phyloP scores from a whole-genome alignment of 2,113 vertebrate species.

The Cyanistes caeruleus region DNA sequence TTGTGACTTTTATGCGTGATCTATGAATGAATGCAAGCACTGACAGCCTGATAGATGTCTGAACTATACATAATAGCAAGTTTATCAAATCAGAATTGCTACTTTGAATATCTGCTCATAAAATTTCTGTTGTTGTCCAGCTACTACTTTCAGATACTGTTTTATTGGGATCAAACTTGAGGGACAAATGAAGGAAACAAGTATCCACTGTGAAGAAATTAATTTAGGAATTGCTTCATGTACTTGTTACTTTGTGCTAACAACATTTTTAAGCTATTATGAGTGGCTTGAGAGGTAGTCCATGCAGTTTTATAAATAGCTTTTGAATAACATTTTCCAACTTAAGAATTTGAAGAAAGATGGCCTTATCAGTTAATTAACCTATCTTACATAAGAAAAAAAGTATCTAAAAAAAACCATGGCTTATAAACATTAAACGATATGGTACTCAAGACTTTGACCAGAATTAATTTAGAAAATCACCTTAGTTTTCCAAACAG shows the following conservation, averaged over 20 bases:
- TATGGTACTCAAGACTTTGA: not conserved
- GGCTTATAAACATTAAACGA: not conserved
- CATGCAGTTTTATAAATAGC: not conserved
- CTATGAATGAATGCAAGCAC: not conserved
- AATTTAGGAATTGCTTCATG: not conserved
- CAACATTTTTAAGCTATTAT: not conserved
- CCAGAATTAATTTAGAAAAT: not conserved
- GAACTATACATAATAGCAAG: not conserved
- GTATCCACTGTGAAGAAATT: not conserved
- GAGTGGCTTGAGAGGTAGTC: not conserved
- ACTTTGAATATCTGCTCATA: not conserved
- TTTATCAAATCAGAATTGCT: not conserved
- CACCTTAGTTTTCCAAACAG: not conserved
- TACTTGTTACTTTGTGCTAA: not conserved
- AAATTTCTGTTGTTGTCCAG: not conserved
- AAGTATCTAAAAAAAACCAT: fast-evolving
- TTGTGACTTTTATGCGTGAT: not conserved
- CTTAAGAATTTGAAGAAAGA: not conserved
- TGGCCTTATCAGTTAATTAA: not conserved
- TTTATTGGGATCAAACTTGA: not conserved
- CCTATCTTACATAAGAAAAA: not conserved
- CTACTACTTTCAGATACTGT: not conserved
- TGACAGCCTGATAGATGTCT: not conserved
- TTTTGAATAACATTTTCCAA: not conserved
- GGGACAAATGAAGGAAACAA: not conserved